Conservation (phyloP, 2,797 vertebrate species). For the Sebastes miniatus region DNA sequence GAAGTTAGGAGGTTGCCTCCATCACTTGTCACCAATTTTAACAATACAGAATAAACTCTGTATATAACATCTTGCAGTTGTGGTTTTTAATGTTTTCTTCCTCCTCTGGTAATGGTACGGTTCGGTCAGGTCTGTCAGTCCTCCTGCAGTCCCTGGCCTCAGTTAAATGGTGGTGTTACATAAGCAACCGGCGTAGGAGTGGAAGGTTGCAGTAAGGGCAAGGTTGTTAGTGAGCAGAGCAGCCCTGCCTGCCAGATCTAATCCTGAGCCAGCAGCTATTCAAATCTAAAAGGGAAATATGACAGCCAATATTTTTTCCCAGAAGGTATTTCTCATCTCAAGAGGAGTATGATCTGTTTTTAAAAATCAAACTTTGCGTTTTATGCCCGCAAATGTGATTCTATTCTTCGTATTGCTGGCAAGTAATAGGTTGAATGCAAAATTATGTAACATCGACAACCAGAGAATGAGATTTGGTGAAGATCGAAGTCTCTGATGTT, state of each 20-base stretch:
- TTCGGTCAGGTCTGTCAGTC: conserved; percentile 16
- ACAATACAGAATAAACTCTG: neutral
- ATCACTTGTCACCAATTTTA: neutral
- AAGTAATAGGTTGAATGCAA: neutral
- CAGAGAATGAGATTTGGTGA: neutral
- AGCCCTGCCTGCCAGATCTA: conserved; percentile 16
- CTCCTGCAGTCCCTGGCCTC: conserved; percentile 9
- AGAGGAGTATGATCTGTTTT: neutral
- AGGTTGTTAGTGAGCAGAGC: conserved; percentile 40
- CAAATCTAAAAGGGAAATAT: neutral
- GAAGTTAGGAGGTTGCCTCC: neutral
- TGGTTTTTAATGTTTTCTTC: neutral
- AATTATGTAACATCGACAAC: neutral
- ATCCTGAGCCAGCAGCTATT: neutral
- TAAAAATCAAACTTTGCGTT: neutral
- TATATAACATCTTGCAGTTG: neutral
- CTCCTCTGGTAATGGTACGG: neutral
- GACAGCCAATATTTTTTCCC: neutral
- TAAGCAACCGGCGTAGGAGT: conserved; percentile 39
- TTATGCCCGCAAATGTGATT: neutral
- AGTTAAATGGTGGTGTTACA: conserved; percentile 39
- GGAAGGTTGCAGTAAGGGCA: conserved; percentile 47
- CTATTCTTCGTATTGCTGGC: neutral
- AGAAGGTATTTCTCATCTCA: conserved; percentile 6
- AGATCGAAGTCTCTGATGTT: conserved; percentile 21